phyloP scores from a whole-genome alignment of 2,797 vertebrate species.

The Leptatherina wallacei region DNA sequence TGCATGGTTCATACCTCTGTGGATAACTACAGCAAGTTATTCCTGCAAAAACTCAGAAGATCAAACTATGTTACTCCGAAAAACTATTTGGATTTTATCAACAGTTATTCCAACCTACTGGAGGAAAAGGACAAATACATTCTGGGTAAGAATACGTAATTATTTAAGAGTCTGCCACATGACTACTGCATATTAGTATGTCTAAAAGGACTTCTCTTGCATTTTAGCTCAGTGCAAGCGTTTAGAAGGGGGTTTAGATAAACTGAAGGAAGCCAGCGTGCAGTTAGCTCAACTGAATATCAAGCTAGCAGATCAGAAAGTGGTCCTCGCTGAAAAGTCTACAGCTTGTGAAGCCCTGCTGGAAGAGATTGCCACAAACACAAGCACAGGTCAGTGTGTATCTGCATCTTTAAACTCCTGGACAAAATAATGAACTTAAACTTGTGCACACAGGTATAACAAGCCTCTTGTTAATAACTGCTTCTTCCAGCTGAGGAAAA shows the following conservation, averaged over 20 bases:
- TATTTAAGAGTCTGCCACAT: background rate
- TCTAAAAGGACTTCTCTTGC: slow-evolving; percentile 28
- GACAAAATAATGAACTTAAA: background rate
- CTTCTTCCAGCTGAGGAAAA: slow-evolving; percentile 90
- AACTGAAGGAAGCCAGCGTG: slow-evolving; percentile 91
- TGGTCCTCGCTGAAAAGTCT: slow-evolving; percentile 92
- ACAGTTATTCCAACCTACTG: slow-evolving; percentile 88
- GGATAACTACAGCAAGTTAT: slow-evolving; percentile 87
- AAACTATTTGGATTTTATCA: slow-evolving; percentile 96
- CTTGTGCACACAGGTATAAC: background rate
- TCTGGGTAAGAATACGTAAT: slow-evolving; percentile 80
- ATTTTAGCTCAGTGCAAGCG: slow-evolving; percentile 89
- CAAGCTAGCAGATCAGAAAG: slow-evolving; percentile 93
- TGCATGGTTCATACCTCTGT: slow-evolving; percentile 92
- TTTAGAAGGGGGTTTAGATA: slow-evolving; percentile 92
- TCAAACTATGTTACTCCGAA: slow-evolving; percentile 95
- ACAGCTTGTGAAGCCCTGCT: slow-evolving; percentile 89
- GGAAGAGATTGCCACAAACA: slow-evolving; percentile 89
- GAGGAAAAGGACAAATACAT: slow-evolving; percentile 91
- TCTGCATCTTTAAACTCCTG: slow-evolving; percentile 1
- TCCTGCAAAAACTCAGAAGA: slow-evolving; percentile 91
- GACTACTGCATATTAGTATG: background rate
- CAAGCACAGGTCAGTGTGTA: slow-evolving; percentile 83
- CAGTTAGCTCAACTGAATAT: slow-evolving; percentile 91
- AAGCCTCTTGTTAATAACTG: background rate